These are phyloP conservation scores for Xestoiulus laeticollis DNA, from an alignment of 2,888 invertebrate species.

Conservation along the genomic window DNA sequence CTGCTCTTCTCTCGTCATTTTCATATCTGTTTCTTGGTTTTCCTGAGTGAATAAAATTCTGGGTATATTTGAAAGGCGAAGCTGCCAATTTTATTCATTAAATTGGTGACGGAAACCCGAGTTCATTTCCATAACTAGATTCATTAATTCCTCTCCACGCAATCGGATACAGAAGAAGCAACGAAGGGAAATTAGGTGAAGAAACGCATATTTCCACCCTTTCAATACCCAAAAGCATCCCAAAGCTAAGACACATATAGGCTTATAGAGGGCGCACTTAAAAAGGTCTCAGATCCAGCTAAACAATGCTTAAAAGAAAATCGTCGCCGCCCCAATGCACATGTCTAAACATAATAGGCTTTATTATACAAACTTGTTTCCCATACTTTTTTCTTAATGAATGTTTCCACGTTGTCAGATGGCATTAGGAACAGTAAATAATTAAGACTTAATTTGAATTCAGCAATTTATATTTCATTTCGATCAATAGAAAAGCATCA, in stretches of 20 bases:
- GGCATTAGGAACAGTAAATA: background rate
- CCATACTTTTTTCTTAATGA: background rate
- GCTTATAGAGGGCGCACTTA: background rate
- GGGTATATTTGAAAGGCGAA: background rate
- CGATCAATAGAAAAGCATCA: background rate
- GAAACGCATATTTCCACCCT: background rate
- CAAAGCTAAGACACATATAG: background rate
- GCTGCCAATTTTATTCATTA: slow-evolving; percentile 43
- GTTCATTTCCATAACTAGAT: slow-evolving; percentile 41
- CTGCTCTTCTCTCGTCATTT: background rate
- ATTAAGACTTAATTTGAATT: background rate
- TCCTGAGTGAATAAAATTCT: background rate
- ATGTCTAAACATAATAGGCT: background rate
- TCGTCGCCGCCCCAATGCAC: background rate
- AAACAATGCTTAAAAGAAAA: slow-evolving; percentile 13
- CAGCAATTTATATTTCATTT: background rate
- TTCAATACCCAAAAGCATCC: background rate
- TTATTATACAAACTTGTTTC: background rate
- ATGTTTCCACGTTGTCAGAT: background rate
- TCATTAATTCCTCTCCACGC: slow-evolving; percentile 32
- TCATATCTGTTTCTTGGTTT: slow-evolving; percentile 17
- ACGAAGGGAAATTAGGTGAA: slow-evolving; percentile 23
- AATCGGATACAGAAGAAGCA: slow-evolving; percentile 20
- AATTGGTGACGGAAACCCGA: slow-evolving; percentile 39
- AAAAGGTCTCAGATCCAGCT: background rate